Evolutionary conservation across 1,140 invertebrate genomes (phyloP).

Genomic region (Drosophila eugracilis): DNA sequence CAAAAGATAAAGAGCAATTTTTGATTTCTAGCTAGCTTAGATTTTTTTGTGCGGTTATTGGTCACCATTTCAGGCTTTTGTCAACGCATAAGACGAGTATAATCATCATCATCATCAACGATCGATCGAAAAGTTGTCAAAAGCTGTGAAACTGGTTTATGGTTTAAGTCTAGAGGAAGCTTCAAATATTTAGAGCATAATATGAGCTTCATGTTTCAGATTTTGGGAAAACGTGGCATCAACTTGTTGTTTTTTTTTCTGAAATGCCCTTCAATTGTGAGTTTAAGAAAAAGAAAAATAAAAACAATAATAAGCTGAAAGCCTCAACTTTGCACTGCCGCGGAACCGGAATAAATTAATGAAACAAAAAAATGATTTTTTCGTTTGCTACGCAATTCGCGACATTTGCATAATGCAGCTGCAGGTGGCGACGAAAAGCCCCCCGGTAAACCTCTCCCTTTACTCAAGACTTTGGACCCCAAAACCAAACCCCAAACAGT

Average conservation of each 20-base stretch:
- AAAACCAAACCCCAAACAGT: constrained; percentile 13
- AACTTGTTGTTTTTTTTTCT: constrained; percentile 27
- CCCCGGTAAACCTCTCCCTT: background rate
- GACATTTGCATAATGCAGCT: constrained; percentile 74
- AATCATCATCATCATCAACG: constrained; percentile 17
- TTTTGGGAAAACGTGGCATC: constrained; percentile 18
- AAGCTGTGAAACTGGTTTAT: constrained; percentile 65
- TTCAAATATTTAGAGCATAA: constrained; percentile 52
- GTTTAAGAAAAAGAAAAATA: background rate
- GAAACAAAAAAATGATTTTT: constrained; percentile 55
- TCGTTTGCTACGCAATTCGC: constrained; percentile 68
- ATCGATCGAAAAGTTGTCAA: constrained; percentile 30
- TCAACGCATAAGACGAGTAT: constrained; percentile 25
- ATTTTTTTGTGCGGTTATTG: constrained; percentile 11
- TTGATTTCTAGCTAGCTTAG: constrained; percentile 4
- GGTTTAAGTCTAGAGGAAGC: constrained; percentile 13
- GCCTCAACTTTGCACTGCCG: constrained; percentile 62
- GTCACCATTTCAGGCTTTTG: constrained; percentile 18
- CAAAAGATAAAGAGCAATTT: constrained; percentile 28
- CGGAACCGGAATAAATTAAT: constrained; percentile 65
- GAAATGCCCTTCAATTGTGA: constrained; percentile 60
- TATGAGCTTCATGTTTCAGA: constrained; percentile 1
- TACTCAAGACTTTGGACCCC: background rate
- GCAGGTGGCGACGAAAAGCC: constrained; percentile 41
- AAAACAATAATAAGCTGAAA: constrained; percentile 24